A percentile compares a stretch with the other conserved stretches of the same genome.
Evolutionary conservation across 2,888 invertebrate species (phyloP).

Genomic region (Petrophora chlorosata): DNA sequence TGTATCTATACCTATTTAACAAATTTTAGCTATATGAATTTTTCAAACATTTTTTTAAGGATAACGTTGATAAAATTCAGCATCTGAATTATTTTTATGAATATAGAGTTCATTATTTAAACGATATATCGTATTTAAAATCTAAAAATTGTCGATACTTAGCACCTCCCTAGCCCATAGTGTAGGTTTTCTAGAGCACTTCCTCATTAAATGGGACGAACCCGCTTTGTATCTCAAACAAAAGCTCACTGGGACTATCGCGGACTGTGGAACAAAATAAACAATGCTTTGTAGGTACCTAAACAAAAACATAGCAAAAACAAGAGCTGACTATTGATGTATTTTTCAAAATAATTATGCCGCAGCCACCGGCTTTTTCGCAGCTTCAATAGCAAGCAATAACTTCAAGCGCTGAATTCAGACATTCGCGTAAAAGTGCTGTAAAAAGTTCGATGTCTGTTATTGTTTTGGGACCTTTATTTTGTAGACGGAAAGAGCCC

Average conservation of each 20-base stretch:
- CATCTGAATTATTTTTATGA: no score
- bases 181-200: conserved; percentile 76
- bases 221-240: conserved; percentile 51
- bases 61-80: no score
- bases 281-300: conserved; percentile 29
- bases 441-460: no score
- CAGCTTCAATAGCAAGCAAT: neutral
- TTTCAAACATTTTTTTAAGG: no score
- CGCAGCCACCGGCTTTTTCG: neutral
- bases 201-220: conserved; percentile 75
- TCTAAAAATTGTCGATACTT: conserved; percentile 1
- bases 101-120: neutral
- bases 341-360: conserved; percentile 6
- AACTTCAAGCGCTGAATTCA: neutral
- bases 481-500: no score
- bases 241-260: conserved; percentile 45
- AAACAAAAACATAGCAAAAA: conserved; percentile 3
- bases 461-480: no score
- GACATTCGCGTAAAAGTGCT: neutral
- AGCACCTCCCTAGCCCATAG: conserved; percentile 16
- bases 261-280: conserved; percentile 31
- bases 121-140: neutral
- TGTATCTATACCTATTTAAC: no score
- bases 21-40: no score
- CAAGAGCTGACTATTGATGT: conserved; percentile 14